Evolutionary conservation across 2,113 vertebrate species (phyloP), one percentile per base, ranked within the genome.

Genomic region (Saimiri boliviensis): DNA sequence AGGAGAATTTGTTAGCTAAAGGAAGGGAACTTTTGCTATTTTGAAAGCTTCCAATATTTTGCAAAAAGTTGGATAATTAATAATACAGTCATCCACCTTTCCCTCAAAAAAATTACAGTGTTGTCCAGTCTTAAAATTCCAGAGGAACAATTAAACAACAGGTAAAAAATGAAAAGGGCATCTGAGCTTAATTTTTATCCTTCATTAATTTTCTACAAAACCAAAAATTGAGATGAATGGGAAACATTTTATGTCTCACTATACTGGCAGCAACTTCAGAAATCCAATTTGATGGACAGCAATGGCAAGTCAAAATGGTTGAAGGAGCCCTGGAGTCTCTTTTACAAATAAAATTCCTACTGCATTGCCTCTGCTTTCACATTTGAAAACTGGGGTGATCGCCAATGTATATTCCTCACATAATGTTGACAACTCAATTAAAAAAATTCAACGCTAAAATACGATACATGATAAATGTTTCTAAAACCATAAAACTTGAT

Each of bases 371-470:
- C n/a, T 68, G 8, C n/a, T 74, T 95, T 94, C 60, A 47, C 4
- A 58, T 93, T 91, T 91, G 68, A 83, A 93, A 91, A 89, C 35
- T 37, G 9, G 35, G 11, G 19, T 76, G 11, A 66, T 63, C 30
- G 8, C 25, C 14, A 71, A 14, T 73, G 27, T 90, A 4, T 30
- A 60, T 40, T 40, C n/a, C 17, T 82, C 81, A 91, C 23, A 68
- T 30, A 86, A 83, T 66, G 37, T 52, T 83, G 32, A 91, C 7
- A 37, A 81, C 17, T 63, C 27, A 93, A 19, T 47, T 2, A 60
- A 85, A 85, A 88, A 80, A 21, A 45, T 88, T 54, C 85, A 21
- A 56, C 93, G 82, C 21, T 87, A 89, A 84, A 93, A 77, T 93
- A 19, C 14, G 49, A 70, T 40, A 79, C 23, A 63, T 35, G 35